Evolutionary conservation across 2,797 vertebrate species (phyloP).

Genomic region (Podarcis siculus): DNA sequence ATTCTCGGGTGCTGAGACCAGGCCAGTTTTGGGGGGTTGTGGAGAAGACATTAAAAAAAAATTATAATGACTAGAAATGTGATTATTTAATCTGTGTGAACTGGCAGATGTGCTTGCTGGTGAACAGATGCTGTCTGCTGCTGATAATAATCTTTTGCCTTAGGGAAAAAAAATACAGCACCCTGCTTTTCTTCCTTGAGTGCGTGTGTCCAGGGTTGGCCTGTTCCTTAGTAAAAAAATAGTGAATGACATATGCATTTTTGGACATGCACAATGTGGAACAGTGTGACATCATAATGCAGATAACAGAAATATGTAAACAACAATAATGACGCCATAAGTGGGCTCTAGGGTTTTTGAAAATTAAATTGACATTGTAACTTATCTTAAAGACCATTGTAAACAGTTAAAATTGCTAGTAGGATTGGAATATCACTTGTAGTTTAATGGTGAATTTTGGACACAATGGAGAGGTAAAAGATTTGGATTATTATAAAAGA

Average conservation of each 20-base stretch:
- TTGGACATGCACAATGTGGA: not conserved
- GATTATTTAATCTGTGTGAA: not conserved
- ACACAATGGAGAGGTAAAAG: too few relatives aligned
- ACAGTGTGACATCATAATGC: not conserved
- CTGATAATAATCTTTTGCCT: conserved; percentile 3
- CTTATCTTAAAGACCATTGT: too few relatives aligned
- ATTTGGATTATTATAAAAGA: too few relatives aligned
- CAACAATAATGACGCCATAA: not conserved
- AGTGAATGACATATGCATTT: not conserved
- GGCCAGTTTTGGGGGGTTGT: too few relatives aligned
- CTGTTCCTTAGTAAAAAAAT: not conserved
- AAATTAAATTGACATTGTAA: not conserved
- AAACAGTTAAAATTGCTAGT: too few relatives aligned
- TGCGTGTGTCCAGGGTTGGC: too few relatives aligned
- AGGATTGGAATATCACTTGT: too few relatives aligned
- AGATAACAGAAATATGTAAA: not conserved
- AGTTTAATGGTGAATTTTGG: too few relatives aligned
- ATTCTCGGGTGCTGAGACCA: not conserved
- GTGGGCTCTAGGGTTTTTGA: not conserved
- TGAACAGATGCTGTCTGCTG: not conserved
- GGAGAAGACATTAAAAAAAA: too few relatives aligned
- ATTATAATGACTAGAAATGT: not conserved
- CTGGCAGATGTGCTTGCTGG: not conserved
- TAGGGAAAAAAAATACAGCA: not conserved
- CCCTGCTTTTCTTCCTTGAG: not conserved